phyloP scores from a whole-genome alignment of 1,140 invertebrate species.

The Ceratina australensis region DNA sequence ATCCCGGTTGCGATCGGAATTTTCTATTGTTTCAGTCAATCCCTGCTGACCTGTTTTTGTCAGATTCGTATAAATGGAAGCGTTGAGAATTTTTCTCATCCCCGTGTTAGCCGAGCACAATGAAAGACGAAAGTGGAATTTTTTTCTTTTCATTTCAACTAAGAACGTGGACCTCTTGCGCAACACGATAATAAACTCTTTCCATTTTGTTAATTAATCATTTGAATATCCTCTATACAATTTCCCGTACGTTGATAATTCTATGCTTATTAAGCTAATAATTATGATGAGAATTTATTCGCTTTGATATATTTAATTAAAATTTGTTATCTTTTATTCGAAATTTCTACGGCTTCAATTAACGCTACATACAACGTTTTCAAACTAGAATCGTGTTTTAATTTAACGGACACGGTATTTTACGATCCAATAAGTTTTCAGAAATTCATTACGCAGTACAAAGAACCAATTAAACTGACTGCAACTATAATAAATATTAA shows the following conservation, averaged over 20 bases:
- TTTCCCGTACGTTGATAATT: no score
- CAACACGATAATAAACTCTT: no score
- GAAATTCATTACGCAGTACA: not conserved
- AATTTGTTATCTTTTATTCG: no score
- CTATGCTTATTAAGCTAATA: not conserved
- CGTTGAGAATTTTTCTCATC: no score
- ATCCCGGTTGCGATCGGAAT: not conserved
- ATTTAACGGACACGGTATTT: not conserved
- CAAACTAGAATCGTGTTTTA: not conserved
- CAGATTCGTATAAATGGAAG: not conserved
- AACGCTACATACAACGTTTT: no score
- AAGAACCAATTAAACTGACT: no score
- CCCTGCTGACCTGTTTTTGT: not conserved
- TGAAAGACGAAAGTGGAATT: not conserved
- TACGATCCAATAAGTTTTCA: not conserved
- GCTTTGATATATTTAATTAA: not conserved
- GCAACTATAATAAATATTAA: not conserved
- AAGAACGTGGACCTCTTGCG: no score
- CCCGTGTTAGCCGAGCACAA: no score
- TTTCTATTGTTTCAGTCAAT: slow-evolving; percentile 1
- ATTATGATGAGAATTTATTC: slow-evolving; percentile 40
- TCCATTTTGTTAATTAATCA: no score
- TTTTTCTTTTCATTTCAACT: no score
- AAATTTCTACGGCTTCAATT: no score
- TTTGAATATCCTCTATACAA: no score